phyloP scores from a whole-genome alignment of 2,113 vertebrate genomes.

The Nothoprocta pentlandii region DNA sequence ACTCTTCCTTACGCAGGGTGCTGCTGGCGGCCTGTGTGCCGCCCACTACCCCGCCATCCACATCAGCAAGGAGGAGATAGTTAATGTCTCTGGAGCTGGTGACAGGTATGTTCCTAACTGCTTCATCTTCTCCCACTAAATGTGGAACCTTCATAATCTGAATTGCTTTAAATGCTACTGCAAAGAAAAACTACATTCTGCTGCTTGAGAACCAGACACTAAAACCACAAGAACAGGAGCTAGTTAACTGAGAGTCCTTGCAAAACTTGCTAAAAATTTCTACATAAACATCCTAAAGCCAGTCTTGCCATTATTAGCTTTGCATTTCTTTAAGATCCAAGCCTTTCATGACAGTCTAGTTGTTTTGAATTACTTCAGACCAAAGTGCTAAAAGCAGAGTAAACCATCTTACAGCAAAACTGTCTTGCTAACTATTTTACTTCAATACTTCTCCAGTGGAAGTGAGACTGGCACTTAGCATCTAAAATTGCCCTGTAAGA shows the following conservation, averaged over 20 bases:
- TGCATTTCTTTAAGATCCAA: conserved; percentile 21
- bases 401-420: conserved; percentile 30
- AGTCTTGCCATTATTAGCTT: not conserved
- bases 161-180: not conserved
- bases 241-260: not conserved
- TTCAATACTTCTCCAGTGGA: not conserved
- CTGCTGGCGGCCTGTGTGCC: conserved; percentile 78
- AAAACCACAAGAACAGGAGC: not conserved
- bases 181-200: not conserved
- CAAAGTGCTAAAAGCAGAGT: conserved; percentile 33
- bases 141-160: not conserved
- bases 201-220: not conserved
- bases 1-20: conserved; percentile 53
- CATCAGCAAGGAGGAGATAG: conserved; percentile 76
- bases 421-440: not conserved
- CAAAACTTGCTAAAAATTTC: not conserved
- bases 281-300: not conserved
- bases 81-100: conserved; percentile 91
- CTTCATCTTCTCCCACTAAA: not conserved
- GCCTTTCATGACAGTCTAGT: not conserved
- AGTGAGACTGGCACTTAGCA: not conserved
- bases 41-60: conserved; percentile 84
- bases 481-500: not conserved
- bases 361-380: not conserved
- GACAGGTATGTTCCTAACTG: conserved; percentile 82